Evolutionary conservation across 2,797 vertebrate genomes (phyloP).

Genomic region (Parauchenoglanis ngamensis): DNA sequence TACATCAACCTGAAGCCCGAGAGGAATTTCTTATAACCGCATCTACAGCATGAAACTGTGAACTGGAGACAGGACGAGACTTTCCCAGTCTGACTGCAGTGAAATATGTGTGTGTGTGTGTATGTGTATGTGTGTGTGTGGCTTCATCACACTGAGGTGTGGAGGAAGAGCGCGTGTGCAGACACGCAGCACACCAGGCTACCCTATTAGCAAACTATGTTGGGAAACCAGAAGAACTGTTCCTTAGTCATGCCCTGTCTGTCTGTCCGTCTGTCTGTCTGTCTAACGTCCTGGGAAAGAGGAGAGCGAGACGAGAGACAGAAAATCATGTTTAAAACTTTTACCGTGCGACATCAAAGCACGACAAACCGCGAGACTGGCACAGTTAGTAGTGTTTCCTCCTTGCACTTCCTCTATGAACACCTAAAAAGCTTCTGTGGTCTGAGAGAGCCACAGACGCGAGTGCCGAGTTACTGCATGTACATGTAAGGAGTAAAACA

Average conservation of each 20-base stretch:
- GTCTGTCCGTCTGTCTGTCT: neutral
- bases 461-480: neutral
- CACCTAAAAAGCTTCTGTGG: neutral
- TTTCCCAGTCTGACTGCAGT: neutral
- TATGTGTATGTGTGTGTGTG: neutral
- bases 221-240: constrained; percentile 50
- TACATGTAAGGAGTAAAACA: neutral
- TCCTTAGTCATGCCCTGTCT: neutral
- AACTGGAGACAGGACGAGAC: constrained; percentile 2
- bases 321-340: neutral
- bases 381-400: constrained; percentile 22
- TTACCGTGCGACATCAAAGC: constrained; percentile 17
- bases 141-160: neutral
- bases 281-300: neutral
- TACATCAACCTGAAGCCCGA: neutral
- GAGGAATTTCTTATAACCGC: neutral
- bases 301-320: neutral
- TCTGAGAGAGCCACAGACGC: neutral
- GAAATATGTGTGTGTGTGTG: neutral
- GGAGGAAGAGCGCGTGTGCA: constrained; percentile 23
- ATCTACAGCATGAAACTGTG: neutral
- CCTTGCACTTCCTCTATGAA: constrained; percentile 26
- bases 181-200: constrained; percentile 33
- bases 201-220: constrained; percentile 40
- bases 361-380: constrained; percentile 27